Evolutionary conservation across 2,888 invertebrate species (phyloP).

Genomic region (Dasysyrphus tricinctus): DNA sequence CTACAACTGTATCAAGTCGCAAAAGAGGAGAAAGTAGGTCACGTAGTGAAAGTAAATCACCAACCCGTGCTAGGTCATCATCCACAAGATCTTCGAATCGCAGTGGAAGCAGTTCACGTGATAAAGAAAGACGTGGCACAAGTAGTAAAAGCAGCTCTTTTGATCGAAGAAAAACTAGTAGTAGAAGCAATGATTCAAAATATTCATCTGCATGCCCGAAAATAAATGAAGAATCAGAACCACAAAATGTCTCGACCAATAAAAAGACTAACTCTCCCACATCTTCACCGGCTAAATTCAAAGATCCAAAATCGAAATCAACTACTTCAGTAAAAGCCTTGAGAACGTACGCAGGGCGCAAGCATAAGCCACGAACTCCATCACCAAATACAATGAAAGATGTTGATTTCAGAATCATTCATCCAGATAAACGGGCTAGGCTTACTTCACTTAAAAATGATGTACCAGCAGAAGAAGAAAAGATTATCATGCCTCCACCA

Average conservation of each 20-base stretch:
- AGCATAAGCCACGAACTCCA: slow-evolving; percentile 79
- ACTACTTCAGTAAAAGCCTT: slow-evolving; percentile 73
- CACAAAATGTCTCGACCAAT: slow-evolving; percentile 74
- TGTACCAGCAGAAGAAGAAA: slow-evolving; percentile 26
- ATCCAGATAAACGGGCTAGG: slow-evolving; percentile 66
- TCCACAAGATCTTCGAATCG: slow-evolving; percentile 66
- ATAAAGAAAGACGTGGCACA: slow-evolving; percentile 72
- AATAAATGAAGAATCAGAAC: slow-evolving; percentile 62
- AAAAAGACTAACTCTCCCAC: slow-evolving; percentile 80
- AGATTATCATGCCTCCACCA: slow-evolving; percentile 58
- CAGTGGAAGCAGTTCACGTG: slow-evolving; percentile 56
- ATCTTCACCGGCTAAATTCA: slow-evolving; percentile 79
- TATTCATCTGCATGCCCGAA: slow-evolving; percentile 54
- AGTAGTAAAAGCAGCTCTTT: slow-evolving; percentile 77
- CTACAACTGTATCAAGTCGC: slow-evolving; percentile 77
- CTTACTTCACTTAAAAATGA: slow-evolving; percentile 38
- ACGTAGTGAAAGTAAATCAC: slow-evolving; percentile 80
- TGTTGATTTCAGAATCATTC: slow-evolving; percentile 79
- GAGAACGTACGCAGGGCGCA: slow-evolving; percentile 64
- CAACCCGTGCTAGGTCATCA: slow-evolving; percentile 76
- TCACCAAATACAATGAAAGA: slow-evolving; percentile 79
- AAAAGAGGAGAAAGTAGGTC: slow-evolving; percentile 59
- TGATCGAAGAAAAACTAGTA: slow-evolving; percentile 49
- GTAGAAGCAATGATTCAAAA: slow-evolving; percentile 52
- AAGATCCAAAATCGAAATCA: slow-evolving; percentile 76